A percentile compares a stretch with the other conserved stretches of the same genome.
These are phyloP conservation scores for Diarsia brunnea DNA, from an alignment of 2,888 invertebrate species.

Conservation along the genomic window DNA sequence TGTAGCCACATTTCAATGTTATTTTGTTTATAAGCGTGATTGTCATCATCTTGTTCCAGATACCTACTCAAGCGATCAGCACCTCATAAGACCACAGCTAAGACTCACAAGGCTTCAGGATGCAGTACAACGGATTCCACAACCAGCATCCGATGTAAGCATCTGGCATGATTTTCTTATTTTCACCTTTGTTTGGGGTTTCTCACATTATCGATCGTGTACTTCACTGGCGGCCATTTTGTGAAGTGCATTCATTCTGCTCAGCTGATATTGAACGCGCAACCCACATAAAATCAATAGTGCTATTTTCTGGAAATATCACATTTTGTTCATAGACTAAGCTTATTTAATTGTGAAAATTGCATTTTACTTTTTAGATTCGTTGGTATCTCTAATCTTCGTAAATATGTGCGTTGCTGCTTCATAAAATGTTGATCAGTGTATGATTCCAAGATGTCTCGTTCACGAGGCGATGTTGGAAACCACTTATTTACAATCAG, in stretches of 20 bases:
- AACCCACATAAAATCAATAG: conserved; percentile 72
- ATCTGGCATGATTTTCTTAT: conserved; percentile 36
- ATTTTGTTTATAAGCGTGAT: conserved; percentile 37
- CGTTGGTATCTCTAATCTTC: not conserved
- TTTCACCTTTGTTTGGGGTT: conserved; percentile 31
- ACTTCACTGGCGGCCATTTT: conserved; percentile 87
- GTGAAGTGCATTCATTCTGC: conserved; percentile 84
- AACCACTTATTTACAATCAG: not conserved
- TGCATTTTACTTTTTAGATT: not conserved
- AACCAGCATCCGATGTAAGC: conserved; percentile 90
- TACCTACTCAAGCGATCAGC: conserved; percentile 82
- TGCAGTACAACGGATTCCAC: conserved; percentile 90
- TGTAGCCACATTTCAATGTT: conserved; percentile 4
- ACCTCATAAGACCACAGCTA: conserved; percentile 79
- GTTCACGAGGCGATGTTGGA: conserved; percentile 19
- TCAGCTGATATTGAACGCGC: conserved; percentile 80
- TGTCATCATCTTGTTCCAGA: conserved; percentile 80
- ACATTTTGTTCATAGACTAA: not conserved
- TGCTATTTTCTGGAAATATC: conserved; percentile 30
- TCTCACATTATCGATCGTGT: conserved; percentile 61
- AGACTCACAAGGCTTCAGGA: conserved; percentile 75
- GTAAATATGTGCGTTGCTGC: not conserved
- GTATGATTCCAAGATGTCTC: conserved; percentile 2
- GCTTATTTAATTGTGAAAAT: not conserved
- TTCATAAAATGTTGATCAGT: conserved; percentile 4